phyloP scores from a whole-genome alignment of 2,888 invertebrate species.

The Philhelius pedissequus region DNA sequence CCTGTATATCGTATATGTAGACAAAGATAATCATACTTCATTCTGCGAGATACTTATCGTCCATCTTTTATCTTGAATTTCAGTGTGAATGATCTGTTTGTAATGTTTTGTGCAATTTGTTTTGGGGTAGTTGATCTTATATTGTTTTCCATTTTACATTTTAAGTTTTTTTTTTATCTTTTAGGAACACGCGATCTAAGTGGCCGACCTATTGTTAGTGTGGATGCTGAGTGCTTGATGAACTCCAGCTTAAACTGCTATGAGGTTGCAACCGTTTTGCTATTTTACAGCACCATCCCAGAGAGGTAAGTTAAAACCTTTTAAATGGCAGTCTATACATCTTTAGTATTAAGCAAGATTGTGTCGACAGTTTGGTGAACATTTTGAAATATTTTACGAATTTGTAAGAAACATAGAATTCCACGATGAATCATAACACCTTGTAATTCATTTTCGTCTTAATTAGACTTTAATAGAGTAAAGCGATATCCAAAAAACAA shows the following conservation, averaged over 20 bases:
- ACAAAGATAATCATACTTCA: constrained; percentile 14
- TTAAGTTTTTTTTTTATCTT: constrained; percentile 71
- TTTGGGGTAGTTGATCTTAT: constrained; percentile 1
- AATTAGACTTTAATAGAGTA: too few relatives aligned
- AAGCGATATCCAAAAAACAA: too few relatives aligned
- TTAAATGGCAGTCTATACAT: too few relatives aligned
- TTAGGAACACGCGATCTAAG: constrained; percentile 84
- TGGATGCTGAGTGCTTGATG: constrained; percentile 82
- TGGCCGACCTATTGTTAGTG: constrained; percentile 84
- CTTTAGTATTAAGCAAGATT: neutral
- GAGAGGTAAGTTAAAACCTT: constrained; percentile 80
- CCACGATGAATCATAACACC: neutral
- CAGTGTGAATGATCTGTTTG: constrained; percentile 57
- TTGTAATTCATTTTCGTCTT: neutral
- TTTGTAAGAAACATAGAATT: neutral
- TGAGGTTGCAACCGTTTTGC: constrained; percentile 85
- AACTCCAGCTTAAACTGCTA: constrained; percentile 83
- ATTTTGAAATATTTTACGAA: neutral
- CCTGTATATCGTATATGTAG: neutral
- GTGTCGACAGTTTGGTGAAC: neutral
- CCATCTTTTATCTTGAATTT: constrained; percentile 19
- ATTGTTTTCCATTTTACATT: neutral
- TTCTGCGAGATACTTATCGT: constrained; percentile 39
- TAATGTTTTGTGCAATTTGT: constrained; percentile 51
- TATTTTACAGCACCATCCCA: constrained; percentile 86